Evolutionary conservation across 2,888 invertebrate genomes (phyloP), one percentile per base, ranked within the genome.

Genomic region (Phyllotreta cruciferae): DNA sequence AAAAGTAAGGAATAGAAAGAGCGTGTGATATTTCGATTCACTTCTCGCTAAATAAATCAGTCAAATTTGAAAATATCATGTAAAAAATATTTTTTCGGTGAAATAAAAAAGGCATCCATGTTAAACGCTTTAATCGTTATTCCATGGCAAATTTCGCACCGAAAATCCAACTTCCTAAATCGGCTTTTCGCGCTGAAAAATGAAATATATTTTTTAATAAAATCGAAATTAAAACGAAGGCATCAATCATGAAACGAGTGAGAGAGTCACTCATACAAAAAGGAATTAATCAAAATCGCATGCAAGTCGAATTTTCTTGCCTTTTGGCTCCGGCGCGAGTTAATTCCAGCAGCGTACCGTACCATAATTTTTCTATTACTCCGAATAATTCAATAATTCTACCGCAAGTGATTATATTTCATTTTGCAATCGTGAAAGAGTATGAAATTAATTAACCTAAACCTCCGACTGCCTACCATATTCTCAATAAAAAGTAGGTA

Each of bases 281-380:
- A 63, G 57, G 52, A 63, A 66, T 66, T 66, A 66, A 63, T 66
- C 66, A 66, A 66, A 66, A 66, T 66, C 66, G 58, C 60, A 62
- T 66, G 63, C 58, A 58, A 58, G 58, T 58, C 50, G 50, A 52
- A 58, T 52, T 58, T 58, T 58, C 58, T 58, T 58, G 58, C 58
- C 58, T 50, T 58, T 58, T 58, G 41, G 52, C 52, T 13, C 41
- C 13, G 37, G 38, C 34, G 45, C 38, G 39, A 57, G 13, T 49
- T 10, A 38, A n/a, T 34, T 8, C 14, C 47, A 47, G 14, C 34
- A 34, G 47, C 47, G 47, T 47, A 14, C 24, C 47, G 9, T 9
- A 1, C 7, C 5, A 11, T 14, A 44, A 44, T 44, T 44, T 44
- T 11, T 24, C 24, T 24, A 24, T 24, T 24, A 24, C 4, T 24